Evolutionary conservation across 2,797 vertebrate species (phyloP).

Genomic region (Malurus leucopterus): DNA sequence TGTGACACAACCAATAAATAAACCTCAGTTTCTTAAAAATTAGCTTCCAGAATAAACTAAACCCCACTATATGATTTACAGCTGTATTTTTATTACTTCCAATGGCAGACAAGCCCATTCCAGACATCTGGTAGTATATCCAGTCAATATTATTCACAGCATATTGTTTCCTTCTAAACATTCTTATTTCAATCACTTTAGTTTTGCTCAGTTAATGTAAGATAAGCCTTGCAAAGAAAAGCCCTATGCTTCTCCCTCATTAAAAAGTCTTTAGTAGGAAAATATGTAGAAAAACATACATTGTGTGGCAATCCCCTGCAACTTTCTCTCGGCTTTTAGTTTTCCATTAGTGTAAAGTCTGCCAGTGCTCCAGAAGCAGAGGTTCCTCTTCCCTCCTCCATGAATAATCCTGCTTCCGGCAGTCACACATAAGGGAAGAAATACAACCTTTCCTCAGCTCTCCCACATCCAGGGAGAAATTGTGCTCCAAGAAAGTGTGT

Average conservation of each 20-base stretch:
- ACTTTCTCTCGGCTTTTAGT: background rate
- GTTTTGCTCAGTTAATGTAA: background rate
- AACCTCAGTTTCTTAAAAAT: background rate
- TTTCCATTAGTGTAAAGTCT: background rate
- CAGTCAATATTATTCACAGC: background rate
- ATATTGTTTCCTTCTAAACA: background rate
- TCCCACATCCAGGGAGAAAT: background rate
- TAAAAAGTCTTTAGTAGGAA: background rate
- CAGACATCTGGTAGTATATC: background rate
- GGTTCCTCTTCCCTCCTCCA: background rate
- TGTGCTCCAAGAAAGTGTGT: background rate
- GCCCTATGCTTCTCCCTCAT: background rate
- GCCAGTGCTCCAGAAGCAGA: background rate
- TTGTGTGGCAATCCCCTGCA: background rate
- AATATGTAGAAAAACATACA: background rate
- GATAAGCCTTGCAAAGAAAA: background rate
- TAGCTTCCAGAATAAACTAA: conserved; percentile 1
- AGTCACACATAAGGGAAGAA: fast-evolving
- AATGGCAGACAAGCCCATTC: background rate
- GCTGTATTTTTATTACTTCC: background rate
- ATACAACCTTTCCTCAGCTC: background rate
- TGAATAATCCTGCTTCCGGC: background rate
- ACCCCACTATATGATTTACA: background rate
- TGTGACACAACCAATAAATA: background rate
- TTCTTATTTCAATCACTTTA: background rate